phyloP scores from a whole-genome alignment of 2,113 vertebrate species.

The Burhinus oedicnemus region DNA sequence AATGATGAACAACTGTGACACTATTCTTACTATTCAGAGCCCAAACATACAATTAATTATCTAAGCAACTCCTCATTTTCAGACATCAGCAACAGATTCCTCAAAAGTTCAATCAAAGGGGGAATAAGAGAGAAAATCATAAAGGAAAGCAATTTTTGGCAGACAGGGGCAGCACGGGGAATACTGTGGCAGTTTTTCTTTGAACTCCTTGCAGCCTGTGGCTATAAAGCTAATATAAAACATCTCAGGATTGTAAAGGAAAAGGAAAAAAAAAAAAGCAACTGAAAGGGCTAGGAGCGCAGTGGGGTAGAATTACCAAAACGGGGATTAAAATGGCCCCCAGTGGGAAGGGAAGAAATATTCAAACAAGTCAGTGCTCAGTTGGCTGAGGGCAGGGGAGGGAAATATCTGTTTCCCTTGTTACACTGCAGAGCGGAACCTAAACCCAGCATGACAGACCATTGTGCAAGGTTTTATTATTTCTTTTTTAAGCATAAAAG shows the following conservation, averaged over 20 bases:
- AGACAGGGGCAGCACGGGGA: constrained; percentile 19
- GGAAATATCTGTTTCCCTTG: constrained; percentile 27
- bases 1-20: not conserved
- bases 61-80: not conserved
- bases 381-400: not conserved
- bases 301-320: constrained; percentile 62
- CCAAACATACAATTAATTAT: not conserved
- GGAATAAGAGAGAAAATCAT: not conserved
- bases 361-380: not conserved
- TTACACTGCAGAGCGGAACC: not conserved
- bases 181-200: constrained; percentile 71
- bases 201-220: constrained; percentile 75
- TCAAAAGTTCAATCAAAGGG: not conserved
- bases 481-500: not conserved
- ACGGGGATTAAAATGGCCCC: constrained; percentile 11
- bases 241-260: constrained; percentile 74
- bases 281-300: constrained; percentile 35
- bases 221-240: constrained; percentile 81
- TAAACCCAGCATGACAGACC: not conserved
- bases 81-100: not conserved
- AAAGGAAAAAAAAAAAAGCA: not conserved
- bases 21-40: not conserved
- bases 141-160: constrained; percentile 34
- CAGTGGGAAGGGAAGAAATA: constrained; percentile 24
- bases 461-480: not conserved